Evolutionary conservation across 2,888 invertebrate species (phyloP).

Genomic region (Euplagia quadripunctaria): DNA sequence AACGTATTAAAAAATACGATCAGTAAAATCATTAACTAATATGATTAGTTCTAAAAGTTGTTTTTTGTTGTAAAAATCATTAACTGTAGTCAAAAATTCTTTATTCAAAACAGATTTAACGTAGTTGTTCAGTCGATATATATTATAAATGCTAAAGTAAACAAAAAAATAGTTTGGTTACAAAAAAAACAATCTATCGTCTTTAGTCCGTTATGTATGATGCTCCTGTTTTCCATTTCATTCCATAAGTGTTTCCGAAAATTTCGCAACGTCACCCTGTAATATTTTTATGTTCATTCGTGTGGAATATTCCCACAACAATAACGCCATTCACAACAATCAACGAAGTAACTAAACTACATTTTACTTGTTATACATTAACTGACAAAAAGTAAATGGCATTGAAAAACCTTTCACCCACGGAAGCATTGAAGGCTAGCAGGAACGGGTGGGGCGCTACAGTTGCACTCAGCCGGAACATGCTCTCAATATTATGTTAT

Average conservation of each 20-base stretch:
- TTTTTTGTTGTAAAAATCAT: too few species aligned
- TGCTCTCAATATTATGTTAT: constrained; percentile 6
- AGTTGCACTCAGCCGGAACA: constrained; percentile 23
- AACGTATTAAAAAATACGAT: too few species aligned
- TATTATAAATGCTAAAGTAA: not conserved
- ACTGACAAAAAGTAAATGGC: constrained; percentile 57
- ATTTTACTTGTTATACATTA: constrained; percentile 44
- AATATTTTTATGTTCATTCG: not conserved
- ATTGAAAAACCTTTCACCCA: constrained; percentile 75
- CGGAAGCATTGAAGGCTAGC: constrained; percentile 68
- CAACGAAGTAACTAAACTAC: constrained; percentile 9
- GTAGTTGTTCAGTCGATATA: not conserved
- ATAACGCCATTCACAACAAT: not conserved
- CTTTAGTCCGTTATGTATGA: not conserved
- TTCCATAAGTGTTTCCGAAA: not conserved
- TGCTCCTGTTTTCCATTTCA: not conserved
- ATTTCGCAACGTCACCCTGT: not conserved
- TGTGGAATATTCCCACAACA: not conserved
- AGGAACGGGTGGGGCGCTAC: constrained; percentile 55
- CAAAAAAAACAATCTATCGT: too few species aligned
- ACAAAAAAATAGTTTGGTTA: too few species aligned
- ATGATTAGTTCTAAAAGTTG: too few species aligned
- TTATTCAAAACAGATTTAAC: not conserved
- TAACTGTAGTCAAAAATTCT: too few species aligned
- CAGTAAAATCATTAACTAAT: too few species aligned